phyloP scores from a whole-genome alignment of 2,797 vertebrate genomes.

The Glyptemys insculpta region DNA sequence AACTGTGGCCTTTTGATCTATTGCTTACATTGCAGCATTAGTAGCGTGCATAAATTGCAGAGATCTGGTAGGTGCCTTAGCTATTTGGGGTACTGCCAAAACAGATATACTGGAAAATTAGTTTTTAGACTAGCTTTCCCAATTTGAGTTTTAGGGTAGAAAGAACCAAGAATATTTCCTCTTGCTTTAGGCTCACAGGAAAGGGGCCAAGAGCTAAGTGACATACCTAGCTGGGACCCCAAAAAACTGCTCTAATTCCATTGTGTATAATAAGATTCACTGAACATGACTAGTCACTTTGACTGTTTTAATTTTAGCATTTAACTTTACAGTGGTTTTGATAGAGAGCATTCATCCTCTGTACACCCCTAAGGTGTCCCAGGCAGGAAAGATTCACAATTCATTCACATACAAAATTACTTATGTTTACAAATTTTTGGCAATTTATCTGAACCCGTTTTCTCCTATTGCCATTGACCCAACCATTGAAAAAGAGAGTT shows the following conservation, averaged over 20 bases:
- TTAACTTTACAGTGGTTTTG: conserved; percentile 82
- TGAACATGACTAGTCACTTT: neutral
- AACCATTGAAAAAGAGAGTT: conserved; percentile 92
- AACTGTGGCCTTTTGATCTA: neutral
- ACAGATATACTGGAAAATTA: neutral
- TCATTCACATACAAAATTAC: conserved; percentile 89
- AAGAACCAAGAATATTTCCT: too few species aligned
- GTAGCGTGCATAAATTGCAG: neutral
- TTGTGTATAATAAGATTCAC: conserved; percentile 1
- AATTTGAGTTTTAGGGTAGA: too few species aligned
- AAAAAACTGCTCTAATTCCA: neutral
- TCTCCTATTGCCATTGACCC: conserved; percentile 90
- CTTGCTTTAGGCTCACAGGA: neutral
- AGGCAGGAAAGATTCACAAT: conserved; percentile 71
- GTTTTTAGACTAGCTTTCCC: too few species aligned
- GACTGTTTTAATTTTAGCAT: conserved; percentile 70
- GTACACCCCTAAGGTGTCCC: conserved; percentile 74
- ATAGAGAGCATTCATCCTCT: conserved; percentile 71
- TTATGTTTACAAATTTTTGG: conserved; percentile 93
- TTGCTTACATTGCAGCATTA: too few species aligned
- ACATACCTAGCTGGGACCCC: neutral
- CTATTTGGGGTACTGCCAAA: neutral
- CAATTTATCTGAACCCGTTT: conserved; percentile 93
- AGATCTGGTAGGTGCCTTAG: neutral
- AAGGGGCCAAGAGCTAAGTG: neutral